These are phyloP conservation scores for Sebastes oblongus DNA, from an alignment of 2,797 vertebrate species.

Conservation along the genomic window DNA sequence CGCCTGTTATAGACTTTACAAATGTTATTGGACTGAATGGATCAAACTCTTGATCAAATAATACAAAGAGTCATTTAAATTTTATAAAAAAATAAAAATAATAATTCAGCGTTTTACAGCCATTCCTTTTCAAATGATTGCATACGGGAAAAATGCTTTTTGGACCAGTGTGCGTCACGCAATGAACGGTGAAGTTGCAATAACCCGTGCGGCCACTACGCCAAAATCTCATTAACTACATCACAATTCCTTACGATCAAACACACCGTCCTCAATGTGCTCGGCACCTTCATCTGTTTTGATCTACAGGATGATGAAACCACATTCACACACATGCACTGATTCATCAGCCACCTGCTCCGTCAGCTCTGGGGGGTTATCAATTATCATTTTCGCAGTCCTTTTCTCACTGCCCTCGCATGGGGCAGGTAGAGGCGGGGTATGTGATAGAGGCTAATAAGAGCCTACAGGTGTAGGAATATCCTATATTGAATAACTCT, in stretches of 20 bases:
- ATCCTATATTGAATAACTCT: constrained; percentile 23
- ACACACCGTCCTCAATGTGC: constrained; percentile 8
- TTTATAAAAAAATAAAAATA: background rate
- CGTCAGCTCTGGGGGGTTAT: constrained; percentile 28
- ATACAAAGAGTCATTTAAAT: background rate
- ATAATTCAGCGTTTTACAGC: background rate
- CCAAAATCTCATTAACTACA: background rate
- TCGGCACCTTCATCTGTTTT: constrained; percentile 17
- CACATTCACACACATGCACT: constrained; percentile 30
- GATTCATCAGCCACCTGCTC: constrained; percentile 55
- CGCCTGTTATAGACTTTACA: background rate
- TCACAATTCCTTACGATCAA: constrained; percentile 26
- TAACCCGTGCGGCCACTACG: background rate
- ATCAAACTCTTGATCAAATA: background rate
- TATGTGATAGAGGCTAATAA: constrained; percentile 39
- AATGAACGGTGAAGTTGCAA: background rate
- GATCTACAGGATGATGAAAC: constrained; percentile 48
- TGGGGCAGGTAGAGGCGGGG: background rate
- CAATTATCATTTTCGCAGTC: constrained; percentile 44
- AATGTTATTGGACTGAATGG: too few relatives aligned
- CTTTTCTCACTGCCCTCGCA: background rate
- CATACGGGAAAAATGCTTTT: background rate
- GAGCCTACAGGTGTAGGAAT: constrained; percentile 39
- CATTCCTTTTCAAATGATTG: background rate
- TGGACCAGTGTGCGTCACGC: background rate